Evolutionary conservation across 2,113 vertebrate species (phyloP).

Genomic region (Pangasianodon hypophthalmus): DNA sequence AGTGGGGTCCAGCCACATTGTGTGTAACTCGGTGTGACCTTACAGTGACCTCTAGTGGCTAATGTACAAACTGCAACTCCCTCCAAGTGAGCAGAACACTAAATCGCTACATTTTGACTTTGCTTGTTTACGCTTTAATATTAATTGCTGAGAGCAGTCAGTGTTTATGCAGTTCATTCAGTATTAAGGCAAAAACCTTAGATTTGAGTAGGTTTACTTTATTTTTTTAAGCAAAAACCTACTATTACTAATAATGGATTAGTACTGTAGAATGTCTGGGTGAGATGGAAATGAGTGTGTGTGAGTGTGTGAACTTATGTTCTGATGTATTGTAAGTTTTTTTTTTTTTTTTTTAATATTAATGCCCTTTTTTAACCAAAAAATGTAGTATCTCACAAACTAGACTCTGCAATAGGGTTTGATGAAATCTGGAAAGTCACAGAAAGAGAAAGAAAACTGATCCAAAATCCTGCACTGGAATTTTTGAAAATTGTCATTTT

Average conservation of each 20-base stretch:
- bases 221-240: background rate
- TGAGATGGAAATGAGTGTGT: background rate
- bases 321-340: background rate
- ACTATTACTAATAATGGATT: slow-evolving; percentile 6
- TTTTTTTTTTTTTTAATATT: background rate
- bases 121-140: slow-evolving; percentile 15
- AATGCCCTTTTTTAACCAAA: slow-evolving; percentile 13
- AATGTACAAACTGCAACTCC: background rate
- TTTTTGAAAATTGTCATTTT: background rate
- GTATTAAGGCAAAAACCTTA: background rate
- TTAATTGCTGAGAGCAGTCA: background rate
- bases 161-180: slow-evolving; percentile 14
- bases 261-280: slow-evolving; percentile 9
- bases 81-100: background rate
- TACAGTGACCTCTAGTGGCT: slow-evolving; percentile 39
- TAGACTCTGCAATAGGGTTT: background rate
- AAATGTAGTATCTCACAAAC: background rate
- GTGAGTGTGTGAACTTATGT: background rate
- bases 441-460: background rate
- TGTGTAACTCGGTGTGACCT: background rate
- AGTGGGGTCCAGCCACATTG: background rate
- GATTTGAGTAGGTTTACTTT: background rate
- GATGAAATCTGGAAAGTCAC: background rate
- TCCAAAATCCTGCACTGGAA: background rate
- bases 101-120: background rate